Evolutionary conservation across 2,888 invertebrate species (phyloP).

Genomic region (Deilephila elpenor): DNA sequence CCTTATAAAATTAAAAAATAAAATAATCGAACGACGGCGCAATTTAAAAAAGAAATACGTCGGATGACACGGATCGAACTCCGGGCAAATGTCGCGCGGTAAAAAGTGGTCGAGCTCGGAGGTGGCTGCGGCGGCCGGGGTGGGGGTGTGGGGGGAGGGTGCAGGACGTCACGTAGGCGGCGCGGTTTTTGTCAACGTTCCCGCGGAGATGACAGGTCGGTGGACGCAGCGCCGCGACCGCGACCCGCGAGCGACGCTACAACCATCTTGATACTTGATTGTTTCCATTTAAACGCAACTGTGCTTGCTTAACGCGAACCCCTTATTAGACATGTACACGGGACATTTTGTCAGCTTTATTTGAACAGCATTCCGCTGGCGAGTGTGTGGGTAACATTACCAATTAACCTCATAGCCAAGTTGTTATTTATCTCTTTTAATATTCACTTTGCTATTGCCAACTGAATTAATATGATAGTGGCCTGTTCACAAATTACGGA

Average conservation of each 20-base stretch:
- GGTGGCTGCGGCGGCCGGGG: constrained; percentile 42
- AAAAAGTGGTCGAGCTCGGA: constrained; percentile 79
- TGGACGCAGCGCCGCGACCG: constrained; percentile 75
- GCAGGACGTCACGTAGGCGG: constrained; percentile 84
- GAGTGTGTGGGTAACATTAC: constrained; percentile 25
- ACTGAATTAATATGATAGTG: constrained; percentile 11
- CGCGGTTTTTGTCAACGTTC: constrained; percentile 84
- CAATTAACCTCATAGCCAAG: constrained; percentile 24
- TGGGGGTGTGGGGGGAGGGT: constrained; percentile 43
- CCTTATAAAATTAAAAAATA: constrained; percentile 82
- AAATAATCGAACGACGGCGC: constrained; percentile 78
- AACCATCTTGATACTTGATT: constrained; percentile 73
- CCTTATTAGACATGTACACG: constrained; percentile 35
- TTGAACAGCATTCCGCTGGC: constrained; percentile 18
- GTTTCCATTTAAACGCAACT: constrained; percentile 45
- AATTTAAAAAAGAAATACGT: constrained; percentile 84
- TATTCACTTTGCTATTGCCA: constrained; percentile 17
- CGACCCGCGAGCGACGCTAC: constrained; percentile 62
- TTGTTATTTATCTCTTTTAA: constrained; percentile 20
- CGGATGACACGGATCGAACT: constrained; percentile 85
- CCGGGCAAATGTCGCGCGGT: constrained; percentile 85
- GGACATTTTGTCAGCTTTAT: constrained; percentile 17
- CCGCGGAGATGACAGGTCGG: constrained; percentile 84
- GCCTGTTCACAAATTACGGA: constrained; percentile 22
- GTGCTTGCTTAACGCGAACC: constrained; percentile 39